Base-by-base conservation (phyloP, 2,888 invertebrate genomes). In the Argyresthia goedartella region DNA sequence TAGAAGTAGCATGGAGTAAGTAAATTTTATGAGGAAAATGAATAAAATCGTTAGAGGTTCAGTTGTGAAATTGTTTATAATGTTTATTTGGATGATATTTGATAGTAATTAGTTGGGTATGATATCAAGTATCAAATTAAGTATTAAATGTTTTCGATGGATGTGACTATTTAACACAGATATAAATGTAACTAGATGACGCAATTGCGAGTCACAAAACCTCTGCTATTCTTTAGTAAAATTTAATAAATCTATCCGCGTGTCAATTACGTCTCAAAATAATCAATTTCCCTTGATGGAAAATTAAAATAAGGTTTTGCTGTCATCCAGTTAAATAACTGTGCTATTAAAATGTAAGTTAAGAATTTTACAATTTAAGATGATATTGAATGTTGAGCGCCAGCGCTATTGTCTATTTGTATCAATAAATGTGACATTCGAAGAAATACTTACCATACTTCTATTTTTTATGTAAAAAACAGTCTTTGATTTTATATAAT, bases 91-190 rank as follows among this genome's bases (percentile, higher is more conserved):
- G 11, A 39, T 39, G 39, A 39, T n/a, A 39, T 39, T 39, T 7
- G 10, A 39, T 11, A 39, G 3, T 11, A 39, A 39, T 8, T 39
- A 11, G n/a, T n/a, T 11, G 8, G 39, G n/a, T 11, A 39, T 39
- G 39, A 11, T 14, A 42, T 42, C 8, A 14, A 9, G n/a, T 42
- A n/a, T 42, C n/a, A 14, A 8, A 42, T 14, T 42, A 14, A 42
- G 13, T 14, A 42, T 42, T 25, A 25, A n/a, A 25, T 25, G 25
- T 55, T 50, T 41, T 62, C 59, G 55, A 58, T 65, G 77, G 77
- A 72, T 78, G 77, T 78, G 77, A 74, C 77, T 78, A 76, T 75
- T 69, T 33, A 11, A 25, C 25, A 25, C 25, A 25, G 25, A 4
- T 25, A 6, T 25, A 4, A 25, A 25, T 25, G 25, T 4, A 25